Conservation (phyloP, 2,797 vertebrate genomes). For the Tarsius wallacei region DNA sequence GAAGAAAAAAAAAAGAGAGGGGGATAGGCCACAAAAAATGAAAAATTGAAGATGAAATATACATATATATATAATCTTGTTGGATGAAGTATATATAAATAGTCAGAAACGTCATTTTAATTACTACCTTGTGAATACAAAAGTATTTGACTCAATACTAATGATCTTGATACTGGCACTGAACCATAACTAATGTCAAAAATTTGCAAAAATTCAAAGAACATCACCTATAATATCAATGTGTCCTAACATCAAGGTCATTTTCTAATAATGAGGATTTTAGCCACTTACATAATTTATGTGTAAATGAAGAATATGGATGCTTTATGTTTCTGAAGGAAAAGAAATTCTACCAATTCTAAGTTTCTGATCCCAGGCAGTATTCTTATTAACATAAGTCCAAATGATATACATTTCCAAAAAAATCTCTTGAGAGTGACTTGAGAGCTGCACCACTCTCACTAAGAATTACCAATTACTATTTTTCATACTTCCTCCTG, state of each 20-base stretch:
- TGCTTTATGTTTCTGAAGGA: slow-evolving; percentile 65
- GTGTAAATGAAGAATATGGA: slow-evolving; percentile 87
- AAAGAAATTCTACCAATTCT: slow-evolving; percentile 63
- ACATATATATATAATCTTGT: slow-evolving; percentile 56
- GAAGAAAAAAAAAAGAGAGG: neutral
- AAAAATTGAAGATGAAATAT: slow-evolving; percentile 87
- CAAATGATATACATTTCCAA: slow-evolving; percentile 72
- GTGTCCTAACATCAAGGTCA: slow-evolving; percentile 93
- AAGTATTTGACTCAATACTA: slow-evolving; percentile 92
- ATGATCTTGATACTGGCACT: slow-evolving; percentile 93
- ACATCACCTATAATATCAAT: slow-evolving; percentile 91
- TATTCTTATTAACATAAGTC: slow-evolving; percentile 71
- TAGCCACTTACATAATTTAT: slow-evolving; percentile 88
- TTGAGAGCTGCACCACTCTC: slow-evolving; percentile 17
- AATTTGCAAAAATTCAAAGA: slow-evolving; percentile 94
- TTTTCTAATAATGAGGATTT: slow-evolving; percentile 89
- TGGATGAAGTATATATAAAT: slow-evolving; percentile 86
- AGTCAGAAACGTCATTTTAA: slow-evolving; percentile 89
- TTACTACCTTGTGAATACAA: slow-evolving; percentile 90
- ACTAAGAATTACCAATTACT: slow-evolving; percentile 75
- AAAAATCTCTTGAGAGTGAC: slow-evolving; percentile 43
- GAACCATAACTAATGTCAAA: slow-evolving; percentile 94
- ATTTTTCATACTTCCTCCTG: slow-evolving; percentile 36
- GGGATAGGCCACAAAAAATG: slow-evolving; percentile 70
- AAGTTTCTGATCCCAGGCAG: slow-evolving; percentile 68